A percentile compares a stretch with the other conserved stretches of the same genome.
Conservation (phyloP, 2,888 invertebrate species). For the Notodonta ziczac region DNA sequence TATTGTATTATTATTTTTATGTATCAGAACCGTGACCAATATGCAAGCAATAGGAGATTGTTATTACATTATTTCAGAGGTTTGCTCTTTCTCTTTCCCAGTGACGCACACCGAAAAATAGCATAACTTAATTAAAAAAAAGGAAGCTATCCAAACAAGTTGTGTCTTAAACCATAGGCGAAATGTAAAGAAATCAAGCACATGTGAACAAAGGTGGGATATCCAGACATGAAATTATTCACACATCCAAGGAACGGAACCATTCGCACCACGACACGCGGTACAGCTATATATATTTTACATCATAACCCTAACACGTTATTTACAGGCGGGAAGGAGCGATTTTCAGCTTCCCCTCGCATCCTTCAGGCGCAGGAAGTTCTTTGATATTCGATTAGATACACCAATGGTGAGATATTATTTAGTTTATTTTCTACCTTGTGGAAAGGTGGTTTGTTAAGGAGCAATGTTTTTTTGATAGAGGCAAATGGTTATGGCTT, state of each 20-base stretch:
- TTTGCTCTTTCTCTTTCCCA: no score
- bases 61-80: no score
- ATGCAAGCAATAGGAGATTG: no score
- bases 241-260: conserved; percentile 21
- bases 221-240: not conserved
- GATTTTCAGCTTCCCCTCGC: conserved; percentile 56
- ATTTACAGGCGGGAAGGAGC: conserved; percentile 64
- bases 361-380: conserved; percentile 40
- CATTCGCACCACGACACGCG: conserved; percentile 49
- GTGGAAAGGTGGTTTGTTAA: conserved; percentile 6
- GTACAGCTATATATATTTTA: conserved; percentile 60
- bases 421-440: conserved; percentile 35
- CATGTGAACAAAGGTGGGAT: no score
- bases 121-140: no score
- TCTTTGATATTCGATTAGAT: conserved; percentile 47
- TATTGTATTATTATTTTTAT: no score
- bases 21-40: no score
- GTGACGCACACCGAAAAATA: no score
- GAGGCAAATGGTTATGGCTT: not conserved
- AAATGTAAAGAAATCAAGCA: no score
- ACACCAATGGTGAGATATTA: conserved; percentile 27
- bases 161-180: no score
- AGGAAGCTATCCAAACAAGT: no score
- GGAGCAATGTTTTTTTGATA: conserved; percentile 1
- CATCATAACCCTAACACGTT: conserved; percentile 61